Evolutionary conservation across 2,113 vertebrate genomes (phyloP), one percentile per base, ranked within the genome.

Genomic region (Forbesichthys papilliferus): DNA sequence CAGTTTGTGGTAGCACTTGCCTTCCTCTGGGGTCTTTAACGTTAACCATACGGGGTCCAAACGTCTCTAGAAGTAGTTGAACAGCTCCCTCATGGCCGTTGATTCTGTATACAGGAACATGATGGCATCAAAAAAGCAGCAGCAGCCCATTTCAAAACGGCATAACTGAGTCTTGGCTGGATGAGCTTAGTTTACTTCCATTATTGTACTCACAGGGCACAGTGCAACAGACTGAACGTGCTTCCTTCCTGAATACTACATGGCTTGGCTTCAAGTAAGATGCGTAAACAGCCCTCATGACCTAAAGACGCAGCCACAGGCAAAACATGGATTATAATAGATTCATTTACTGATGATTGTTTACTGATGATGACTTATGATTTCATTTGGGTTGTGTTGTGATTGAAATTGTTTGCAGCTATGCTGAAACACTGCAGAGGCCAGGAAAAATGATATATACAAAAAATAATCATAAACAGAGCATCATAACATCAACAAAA

Each of bases 181-280:
- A 8, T 55, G 12, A 47, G 10, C 1, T 3, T 27, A 53, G 58
- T n/a, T 9, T 34, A 5, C 46, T 54, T 20, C 18, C 13, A 16
- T 5, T 27, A 9, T 6, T 3, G 49, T 59, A 93, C 97, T 96
- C 87, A 99, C 97, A 98, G 92, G 92, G 97, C 96, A 95, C 97
- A 99, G 94, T 99, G 97, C 93, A 99, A 93, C 71, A 96, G 95
- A 73, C 94, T 96, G 85, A 98, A 99, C 71, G 92, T 89, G 71
- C 96, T 98, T 92, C 95, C 95, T 90, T 98, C 96, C 75, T 95
- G 91, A 91, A 95, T 95, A 57, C 93, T 94, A 84, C 94, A 95
- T 33, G 92, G 93, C 87, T 95, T 97, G 88, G 96, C 93, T 95
- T 98, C 96, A 96, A 99, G 95, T 96, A 98, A 95, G 94, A 96